phyloP scores from a whole-genome alignment of 2,888 invertebrate genomes.

The Drosophila neotestacea region DNA sequence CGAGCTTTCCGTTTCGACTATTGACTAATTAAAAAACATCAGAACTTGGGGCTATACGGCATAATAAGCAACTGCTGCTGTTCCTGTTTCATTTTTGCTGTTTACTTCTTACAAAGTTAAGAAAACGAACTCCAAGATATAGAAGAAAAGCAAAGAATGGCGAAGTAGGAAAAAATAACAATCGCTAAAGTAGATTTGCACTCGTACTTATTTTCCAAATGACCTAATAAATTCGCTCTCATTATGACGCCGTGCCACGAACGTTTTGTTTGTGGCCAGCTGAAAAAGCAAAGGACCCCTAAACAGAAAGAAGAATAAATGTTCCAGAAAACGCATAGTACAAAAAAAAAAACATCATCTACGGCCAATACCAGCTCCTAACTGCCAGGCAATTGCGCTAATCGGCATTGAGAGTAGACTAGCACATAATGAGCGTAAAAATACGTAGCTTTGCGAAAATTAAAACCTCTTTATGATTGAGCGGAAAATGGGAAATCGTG shows the following conservation, averaged over 20 bases:
- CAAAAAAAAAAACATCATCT: constrained; percentile 37
- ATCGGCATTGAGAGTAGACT: constrained; percentile 62
- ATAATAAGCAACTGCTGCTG: constrained; percentile 74
- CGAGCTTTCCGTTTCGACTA: constrained; percentile 62
- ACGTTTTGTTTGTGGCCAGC: constrained; percentile 63
- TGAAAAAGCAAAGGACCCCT: constrained; percentile 46
- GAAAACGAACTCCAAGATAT: constrained; percentile 26
- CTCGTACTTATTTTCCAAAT: constrained; percentile 73
- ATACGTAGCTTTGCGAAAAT: constrained; percentile 69
- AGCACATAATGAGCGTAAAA: constrained; percentile 78
- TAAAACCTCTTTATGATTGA: constrained; percentile 49
- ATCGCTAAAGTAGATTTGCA: constrained; percentile 63
- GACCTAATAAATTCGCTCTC: constrained; percentile 81
- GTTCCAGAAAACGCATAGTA: constrained; percentile 60
- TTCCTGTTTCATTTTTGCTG: constrained; percentile 21
- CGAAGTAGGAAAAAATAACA: constrained; percentile 44
- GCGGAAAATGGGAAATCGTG: constrained; percentile 50
- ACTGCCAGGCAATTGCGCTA: constrained; percentile 72
- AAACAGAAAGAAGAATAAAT: constrained; percentile 67
- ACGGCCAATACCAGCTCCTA: constrained; percentile 9
- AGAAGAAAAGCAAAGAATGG: constrained; percentile 24
- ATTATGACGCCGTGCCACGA: constrained; percentile 80
- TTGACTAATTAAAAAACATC: constrained; percentile 77
- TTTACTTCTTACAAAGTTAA: constrained; percentile 27
- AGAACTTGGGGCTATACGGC: constrained; percentile 60